Evolutionary conservation across 2,797 vertebrate species (phyloP), one percentile per base, ranked within the genome.

Genomic region (Enteromius radiatus): DNA sequence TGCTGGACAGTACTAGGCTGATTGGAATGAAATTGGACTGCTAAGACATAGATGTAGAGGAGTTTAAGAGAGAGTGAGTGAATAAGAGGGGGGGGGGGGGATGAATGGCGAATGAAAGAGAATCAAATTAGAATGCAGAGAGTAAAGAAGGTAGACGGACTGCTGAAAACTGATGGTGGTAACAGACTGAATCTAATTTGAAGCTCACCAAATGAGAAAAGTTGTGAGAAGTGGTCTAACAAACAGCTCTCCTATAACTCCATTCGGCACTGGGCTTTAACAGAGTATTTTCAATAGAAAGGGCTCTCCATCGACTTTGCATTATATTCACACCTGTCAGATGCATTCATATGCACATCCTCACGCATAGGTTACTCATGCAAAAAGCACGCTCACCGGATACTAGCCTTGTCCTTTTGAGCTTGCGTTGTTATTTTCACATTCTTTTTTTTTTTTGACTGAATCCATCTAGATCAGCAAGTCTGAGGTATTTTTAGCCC

Each of bases 11-110:
- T 75, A n/a, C 31, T 3, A 54, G 64, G 49, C 88, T 87, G 88
- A 96, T 94, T 95, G 94, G 93, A 95, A 96, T 95, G 94, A 95
- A 96, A 95, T 93, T 90, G 87, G 91, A 94, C 93, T 92, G 95
- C 93, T 94, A 92, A 71, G 43, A 83, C 69, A 65, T 61, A 75
- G 38, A 74, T 26, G 75, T 49, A 31, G 14, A 74, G 17, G 65
- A 65, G 76, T 33, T 61, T 64, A 77, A 81, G 38, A 81, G 70
- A 45, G 74, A 80, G 76, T 43, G 76, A 68, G 49, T 65, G 68
- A 52, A 65, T 52, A 75, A 78, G 68, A 75, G 69, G 17, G 45
- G 10, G 54, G 26, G 19, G 56, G 54, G 26, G 43, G 31, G 49
- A 73, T 56, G 41, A 56, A 71, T 70, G 70, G 65, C 23, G 43